Base-by-base conservation (phyloP, 2,888 invertebrate genomes). In the Adela reaumurella region DNA sequence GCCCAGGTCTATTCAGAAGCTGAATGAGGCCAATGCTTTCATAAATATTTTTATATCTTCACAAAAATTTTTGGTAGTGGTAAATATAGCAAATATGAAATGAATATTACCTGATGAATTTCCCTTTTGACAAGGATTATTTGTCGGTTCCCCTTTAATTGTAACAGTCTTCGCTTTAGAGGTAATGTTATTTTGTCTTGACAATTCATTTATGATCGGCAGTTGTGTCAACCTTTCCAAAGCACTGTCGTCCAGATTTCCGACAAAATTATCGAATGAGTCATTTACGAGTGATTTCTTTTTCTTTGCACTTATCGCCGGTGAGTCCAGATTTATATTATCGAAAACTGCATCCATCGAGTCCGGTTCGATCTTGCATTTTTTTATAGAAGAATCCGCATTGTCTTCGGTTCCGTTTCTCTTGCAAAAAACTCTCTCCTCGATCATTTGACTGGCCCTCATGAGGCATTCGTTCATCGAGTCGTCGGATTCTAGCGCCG, bases 401-500 rank as follows among this genome's bases (percentile, higher is more conserved):
- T 10, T 3, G 24, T 10, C 18, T 17, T 18, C 14, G 18, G 5
- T n/a, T 28, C 45, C 16, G 41, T 10, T 29, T n/a, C 19, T 18
- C 16, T 57, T 3, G 60, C 61, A 54, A 11, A 66, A 53, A 29
- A 74, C 60, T 46, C 70, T 68, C 19, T 79, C 77, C 61, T 80
- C 80, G 4, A 74, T 70, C 42, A 72, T 64, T 59, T 80, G 80
- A 58, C 76, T 79, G 10, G 74, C 78, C 62, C 70, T 72, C 18
- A 79, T 58, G 35, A 80, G 61, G 56, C 69, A 76, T 56, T 80
- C 80, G 62, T 80, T 79, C 67, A 79, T 74, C 19, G 79, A 80
- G 58, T 80, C 79, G 54, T 80, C 80, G 8, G 77, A 79, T 58
- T 79, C 79, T 45, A 78, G 56, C 8, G 70, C 74, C 45, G 64